phyloP scores from a whole-genome alignment of 2,888 invertebrate genomes.

The Ectemnius lituratus region DNA sequence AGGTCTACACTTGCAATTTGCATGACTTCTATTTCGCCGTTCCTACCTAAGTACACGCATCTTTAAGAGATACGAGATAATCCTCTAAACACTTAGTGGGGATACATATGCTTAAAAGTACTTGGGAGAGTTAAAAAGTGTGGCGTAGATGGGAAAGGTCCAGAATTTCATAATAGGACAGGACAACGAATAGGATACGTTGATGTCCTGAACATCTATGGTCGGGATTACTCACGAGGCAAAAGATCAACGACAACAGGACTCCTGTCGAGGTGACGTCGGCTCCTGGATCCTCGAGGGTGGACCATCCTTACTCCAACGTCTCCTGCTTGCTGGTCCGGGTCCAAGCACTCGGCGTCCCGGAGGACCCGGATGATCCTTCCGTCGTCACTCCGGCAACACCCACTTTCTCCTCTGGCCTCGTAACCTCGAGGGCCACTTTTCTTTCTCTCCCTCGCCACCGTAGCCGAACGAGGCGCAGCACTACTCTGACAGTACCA shows the following conservation, averaged over 20 bases:
- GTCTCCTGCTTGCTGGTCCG: conserved; percentile 5
- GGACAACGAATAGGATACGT: conserved; percentile 8
- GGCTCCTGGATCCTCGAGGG: conserved; percentile 44
- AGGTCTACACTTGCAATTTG: conserved; percentile 57
- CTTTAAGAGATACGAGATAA: neutral
- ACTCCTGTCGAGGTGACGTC: conserved; percentile 38
- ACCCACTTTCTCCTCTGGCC: conserved; percentile 66
- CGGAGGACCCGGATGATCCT: conserved; percentile 36
- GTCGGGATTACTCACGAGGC: conserved; percentile 49
- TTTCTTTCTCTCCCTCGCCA: conserved; percentile 53
- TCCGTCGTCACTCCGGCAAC: conserved; percentile 60
- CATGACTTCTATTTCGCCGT: conserved; percentile 62
- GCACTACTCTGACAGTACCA: conserved; percentile 52
- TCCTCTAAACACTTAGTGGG: too few relatives aligned
- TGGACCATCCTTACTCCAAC: conserved; percentile 46
- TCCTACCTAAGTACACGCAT: conserved; percentile 22
- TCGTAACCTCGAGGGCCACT: conserved; percentile 63
- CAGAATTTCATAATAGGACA: neutral
- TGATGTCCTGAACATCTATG: neutral
- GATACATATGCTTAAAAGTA: too few relatives aligned
- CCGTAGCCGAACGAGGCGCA: conserved; percentile 53
- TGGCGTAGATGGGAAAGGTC: too few relatives aligned
- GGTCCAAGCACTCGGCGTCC: conserved; percentile 36
- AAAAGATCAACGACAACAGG: conserved; percentile 40
- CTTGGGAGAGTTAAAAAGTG: too few relatives aligned